Base-by-base conservation (phyloP, 2,113 vertebrate species). In the Datnioides undecimradiatus region DNA sequence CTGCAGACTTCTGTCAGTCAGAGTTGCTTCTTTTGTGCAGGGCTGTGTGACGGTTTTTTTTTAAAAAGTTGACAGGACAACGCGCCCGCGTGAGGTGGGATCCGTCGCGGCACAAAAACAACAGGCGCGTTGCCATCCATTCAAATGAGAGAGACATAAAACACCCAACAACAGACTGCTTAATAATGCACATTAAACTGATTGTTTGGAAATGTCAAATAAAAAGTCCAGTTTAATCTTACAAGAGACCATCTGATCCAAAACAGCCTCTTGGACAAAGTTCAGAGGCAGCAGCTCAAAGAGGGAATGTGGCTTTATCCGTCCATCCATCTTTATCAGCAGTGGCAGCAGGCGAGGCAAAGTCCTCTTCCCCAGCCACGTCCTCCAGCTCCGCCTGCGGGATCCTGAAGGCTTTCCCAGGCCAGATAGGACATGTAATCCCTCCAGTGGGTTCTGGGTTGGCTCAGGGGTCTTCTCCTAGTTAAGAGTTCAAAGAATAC, bases 401-500 rank as follows among this genome's bases (percentile, higher is more conserved):
- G 57, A 80, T 63, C 80, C 73, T 11, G 9, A 76, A 76, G 78
- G 75, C 49, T 60, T 76, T 74, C 78, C 70, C 29, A 43, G 43
- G 9, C 66, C 79, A 87, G 54, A 87, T 34, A 85, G 70, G 76
- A 73, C 41, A 63, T 87, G 49, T 85, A 68, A 89, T 89, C 71
- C 80, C 75, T 66, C 60, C 59, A 72, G 84, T 64, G 31, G 58
- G 46, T 63, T 48, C 19, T 67, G 34, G 52, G n/a, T 69, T 64
- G 49, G 68, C 79, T 81, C 46, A 16, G 40, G 60, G 80, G 78
- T 76, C 83, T 84, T 72, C 69, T 73, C 25, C 48, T 63, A 31
- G 55, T 83, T 62, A 14, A 63, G 52, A 80, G 48, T 88, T 88
- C 74, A 84, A 84, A 84, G 78, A 82, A 43, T 38, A 74, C n/a